Evolutionary conservation across 2,797 vertebrate genomes (phyloP).

Genomic region (Natrix natrix): DNA sequence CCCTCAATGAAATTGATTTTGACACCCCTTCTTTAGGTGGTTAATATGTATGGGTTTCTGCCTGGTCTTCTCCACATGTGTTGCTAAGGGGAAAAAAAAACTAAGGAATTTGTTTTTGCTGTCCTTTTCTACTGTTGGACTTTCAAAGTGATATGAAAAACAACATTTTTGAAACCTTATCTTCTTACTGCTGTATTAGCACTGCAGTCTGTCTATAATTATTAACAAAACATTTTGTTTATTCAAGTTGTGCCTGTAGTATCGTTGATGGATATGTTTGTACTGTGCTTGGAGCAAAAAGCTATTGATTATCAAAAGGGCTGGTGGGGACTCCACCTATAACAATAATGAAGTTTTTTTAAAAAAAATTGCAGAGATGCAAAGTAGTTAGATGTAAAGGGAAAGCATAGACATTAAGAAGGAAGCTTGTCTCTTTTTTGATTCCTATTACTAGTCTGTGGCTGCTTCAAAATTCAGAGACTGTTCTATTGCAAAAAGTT

Average conservation of each 20-base stretch:
- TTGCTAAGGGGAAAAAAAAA: not conserved
- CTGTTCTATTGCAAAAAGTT: not conserved
- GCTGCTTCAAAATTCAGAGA: not conserved
- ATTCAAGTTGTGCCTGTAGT: not conserved
- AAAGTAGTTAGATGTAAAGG: not conserved
- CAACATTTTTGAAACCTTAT: not conserved
- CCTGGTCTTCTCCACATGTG: not conserved
- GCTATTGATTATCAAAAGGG: conserved; percentile 7
- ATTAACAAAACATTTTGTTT: not conserved
- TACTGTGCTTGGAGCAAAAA: conserved; percentile 15
- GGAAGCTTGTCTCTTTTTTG: not conserved
- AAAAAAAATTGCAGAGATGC: not conserved
- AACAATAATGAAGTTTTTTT: not conserved
- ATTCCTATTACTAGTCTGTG: not conserved
- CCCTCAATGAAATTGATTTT: no score
- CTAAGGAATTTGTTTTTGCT: not conserved
- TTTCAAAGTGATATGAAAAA: not conserved
- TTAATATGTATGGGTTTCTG: not conserved
- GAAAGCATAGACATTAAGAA: not conserved
- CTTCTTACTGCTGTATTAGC: not conserved
- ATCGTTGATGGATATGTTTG: conserved; percentile 22
- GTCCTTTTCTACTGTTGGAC: not conserved
- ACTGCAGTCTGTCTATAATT: not conserved
- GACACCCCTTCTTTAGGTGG: no score
- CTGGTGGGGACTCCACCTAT: not conserved